These are phyloP conservation scores for Naja naja DNA, from an alignment of 2,113 vertebrate genomes.

Conservation along the genomic window DNA sequence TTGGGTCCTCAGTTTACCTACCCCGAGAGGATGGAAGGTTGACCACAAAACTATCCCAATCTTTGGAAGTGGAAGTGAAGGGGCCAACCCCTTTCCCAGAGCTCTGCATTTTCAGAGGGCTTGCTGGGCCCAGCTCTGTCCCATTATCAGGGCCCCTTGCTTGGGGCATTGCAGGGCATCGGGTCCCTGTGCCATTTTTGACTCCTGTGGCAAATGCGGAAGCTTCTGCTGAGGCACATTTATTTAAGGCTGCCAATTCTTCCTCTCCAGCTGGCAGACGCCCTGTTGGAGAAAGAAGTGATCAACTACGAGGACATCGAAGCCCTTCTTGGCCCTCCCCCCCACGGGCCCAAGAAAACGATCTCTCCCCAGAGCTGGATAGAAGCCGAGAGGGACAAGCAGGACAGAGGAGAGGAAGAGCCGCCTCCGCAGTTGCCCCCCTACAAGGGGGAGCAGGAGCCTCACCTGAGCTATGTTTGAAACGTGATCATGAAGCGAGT, in stretches of 20 bases:
- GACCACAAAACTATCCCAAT: background rate
- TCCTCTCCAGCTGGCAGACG: slow-evolving; percentile 79
- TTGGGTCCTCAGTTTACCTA: too few relatives aligned
- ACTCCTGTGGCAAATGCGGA: too few relatives aligned
- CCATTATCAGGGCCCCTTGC: background rate
- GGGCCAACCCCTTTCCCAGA: background rate
- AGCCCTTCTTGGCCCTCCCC: slow-evolving; percentile 85
- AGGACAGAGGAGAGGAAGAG: slow-evolving; percentile 83
- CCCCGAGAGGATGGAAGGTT: too few relatives aligned
- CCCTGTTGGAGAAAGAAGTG: slow-evolving; percentile 91
- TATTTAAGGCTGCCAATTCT: background rate
- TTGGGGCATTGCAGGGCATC: background rate
- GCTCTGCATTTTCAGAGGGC: background rate
- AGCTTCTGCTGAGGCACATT: background rate
- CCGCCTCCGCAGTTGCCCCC: slow-evolving; percentile 61
- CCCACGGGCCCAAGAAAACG: slow-evolving; percentile 90
- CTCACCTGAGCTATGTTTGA: slow-evolving; percentile 69
- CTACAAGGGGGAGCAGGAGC: slow-evolving; percentile 61
- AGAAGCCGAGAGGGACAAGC: slow-evolving; percentile 86
- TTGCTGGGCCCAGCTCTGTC: background rate
- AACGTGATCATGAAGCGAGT: accelerated
- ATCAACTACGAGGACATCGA: slow-evolving; percentile 95
- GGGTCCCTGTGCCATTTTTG: background rate
- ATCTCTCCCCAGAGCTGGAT: slow-evolving; percentile 92
- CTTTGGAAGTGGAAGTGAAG: background rate